Conservation (phyloP, 1,140 invertebrate genomes). For the Chrysoperla carnea region DNA sequence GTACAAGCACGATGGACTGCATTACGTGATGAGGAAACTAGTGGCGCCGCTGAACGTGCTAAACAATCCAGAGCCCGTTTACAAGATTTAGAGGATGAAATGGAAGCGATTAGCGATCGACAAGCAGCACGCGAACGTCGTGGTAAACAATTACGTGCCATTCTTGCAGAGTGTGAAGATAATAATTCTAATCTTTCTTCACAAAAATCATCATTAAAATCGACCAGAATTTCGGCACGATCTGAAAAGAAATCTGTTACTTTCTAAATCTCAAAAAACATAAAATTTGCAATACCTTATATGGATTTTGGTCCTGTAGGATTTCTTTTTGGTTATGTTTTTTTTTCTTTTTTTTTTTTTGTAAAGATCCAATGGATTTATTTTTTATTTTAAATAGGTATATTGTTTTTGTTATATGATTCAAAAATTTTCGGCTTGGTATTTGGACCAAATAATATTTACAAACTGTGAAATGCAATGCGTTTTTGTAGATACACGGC, state of each 20-base stretch:
- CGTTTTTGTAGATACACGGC: too few relatives aligned
- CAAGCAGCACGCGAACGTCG: slow-evolving; percentile 34
- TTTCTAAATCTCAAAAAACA: background rate
- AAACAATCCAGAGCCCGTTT: slow-evolving; percentile 28
- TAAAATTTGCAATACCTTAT: too few relatives aligned
- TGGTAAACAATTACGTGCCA: slow-evolving; percentile 30
- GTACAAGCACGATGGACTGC: background rate
- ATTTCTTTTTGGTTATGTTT: too few relatives aligned
- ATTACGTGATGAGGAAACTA: slow-evolving; percentile 2
- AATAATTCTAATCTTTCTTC: background rate
- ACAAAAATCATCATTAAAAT: background rate
- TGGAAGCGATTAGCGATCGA: slow-evolving; percentile 32
- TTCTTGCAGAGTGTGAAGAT: slow-evolving; percentile 29
- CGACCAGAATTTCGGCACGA: background rate
- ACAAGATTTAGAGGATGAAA: slow-evolving; percentile 39
- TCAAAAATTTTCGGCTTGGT: too few relatives aligned
- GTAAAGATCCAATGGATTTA: too few relatives aligned
- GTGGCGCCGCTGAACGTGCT: slow-evolving; percentile 8
- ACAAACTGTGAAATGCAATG: too few relatives aligned
- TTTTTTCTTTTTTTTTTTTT: too few relatives aligned
- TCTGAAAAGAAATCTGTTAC: background rate
- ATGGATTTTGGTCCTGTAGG: too few relatives aligned
- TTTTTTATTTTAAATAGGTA: too few relatives aligned
- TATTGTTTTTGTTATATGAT: too few relatives aligned
- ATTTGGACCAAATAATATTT: too few relatives aligned